Evolutionary conservation across 2,888 invertebrate genomes (phyloP), one percentile per base, ranked within the genome.

Genomic region (Tanypteryx hageni): DNA sequence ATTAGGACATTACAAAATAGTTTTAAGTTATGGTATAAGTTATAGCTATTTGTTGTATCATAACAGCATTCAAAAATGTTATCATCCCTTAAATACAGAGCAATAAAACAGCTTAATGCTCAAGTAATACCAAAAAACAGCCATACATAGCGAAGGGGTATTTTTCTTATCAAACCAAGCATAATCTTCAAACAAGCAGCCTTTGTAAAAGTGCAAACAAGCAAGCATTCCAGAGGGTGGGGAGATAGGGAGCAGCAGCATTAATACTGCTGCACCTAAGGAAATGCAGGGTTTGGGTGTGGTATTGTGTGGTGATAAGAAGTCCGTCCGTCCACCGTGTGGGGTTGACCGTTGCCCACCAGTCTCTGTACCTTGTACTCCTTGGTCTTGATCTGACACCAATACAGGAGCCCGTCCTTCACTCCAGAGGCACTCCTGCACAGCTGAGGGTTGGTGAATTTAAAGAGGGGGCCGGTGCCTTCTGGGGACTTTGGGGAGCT

Each of bases 311-410:
- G 16, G 64, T 44, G 9, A 44, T 31, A 86, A 18, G 89, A 68
- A 64, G 64, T 86, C 31, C n/a, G 89, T 89, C 89, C 44, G 89
- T 89, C 89, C 89, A 89, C 89, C 89, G 68, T 44, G 44, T 18
- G 31, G 61, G 44, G 68, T 22, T 44, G 89, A 76, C 27, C 27
- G 89, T 59, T 89, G 89, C 64, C 89, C 89, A 68, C 44, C 92
- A 92, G n/a, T 57, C 83, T 84, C 89, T 93, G 94, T 98, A 99
- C 99, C 98, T 99, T 98, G 96, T 99, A 99, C 96, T 98, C 99
- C 96, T 98, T 97, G 95, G 99, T 99, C 97, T 99, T 99, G 96
- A 98, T 97, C 96, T 98, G 98, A 96, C 98, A 98, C 99, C 99
- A 99, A 96, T 98, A 97, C 96, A 99, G 97, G 95, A 99, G 97